Evolutionary conservation across 1,140 invertebrate genomes (phyloP).

Genomic region (Nasonia vitripennis): DNA sequence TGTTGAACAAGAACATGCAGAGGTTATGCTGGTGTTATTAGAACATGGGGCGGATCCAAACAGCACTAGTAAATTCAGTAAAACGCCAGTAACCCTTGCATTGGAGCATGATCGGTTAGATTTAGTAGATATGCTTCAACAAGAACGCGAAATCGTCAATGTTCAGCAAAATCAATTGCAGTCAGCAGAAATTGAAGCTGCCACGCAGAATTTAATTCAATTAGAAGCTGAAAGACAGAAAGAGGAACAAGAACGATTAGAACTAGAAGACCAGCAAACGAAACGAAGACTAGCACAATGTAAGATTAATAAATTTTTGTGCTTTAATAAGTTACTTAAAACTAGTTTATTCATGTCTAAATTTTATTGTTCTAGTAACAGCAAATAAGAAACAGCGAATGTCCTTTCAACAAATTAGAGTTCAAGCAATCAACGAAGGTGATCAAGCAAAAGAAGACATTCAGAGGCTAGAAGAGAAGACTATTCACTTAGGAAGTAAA

Average conservation of each 20-base stretch:
- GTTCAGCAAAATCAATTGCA: constrained; percentile 67
- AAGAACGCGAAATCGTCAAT: constrained; percentile 70
- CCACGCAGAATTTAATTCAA: constrained; percentile 69
- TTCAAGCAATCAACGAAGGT: constrained; percentile 62
- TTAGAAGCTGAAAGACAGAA: constrained; percentile 63
- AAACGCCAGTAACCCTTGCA: constrained; percentile 88
- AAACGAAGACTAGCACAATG: constrained; percentile 61
- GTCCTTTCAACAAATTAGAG: constrained; percentile 68
- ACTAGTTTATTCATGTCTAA: not conserved
- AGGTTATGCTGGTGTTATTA: constrained; percentile 83
- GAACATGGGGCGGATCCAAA: constrained; percentile 83
- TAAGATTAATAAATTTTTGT: constrained; percentile 40
- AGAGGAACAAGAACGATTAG: constrained; percentile 62
- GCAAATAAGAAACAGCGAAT: constrained; percentile 67
- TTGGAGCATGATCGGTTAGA: constrained; percentile 79
- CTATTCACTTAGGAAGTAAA: constrained; percentile 61
- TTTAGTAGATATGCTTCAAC: constrained; percentile 78
- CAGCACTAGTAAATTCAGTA: constrained; percentile 87
- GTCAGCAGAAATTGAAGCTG: constrained; percentile 66
- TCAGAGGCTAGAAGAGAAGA: constrained; percentile 59
- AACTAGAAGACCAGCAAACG: constrained; percentile 59
- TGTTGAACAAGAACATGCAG: constrained; percentile 86
- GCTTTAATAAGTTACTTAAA: not conserved
- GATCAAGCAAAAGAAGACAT: constrained; percentile 66
- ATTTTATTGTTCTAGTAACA: constrained; percentile 51